A percentile compares a stretch with the other conserved stretches of the same genome.
phyloP scores from a whole-genome alignment of 1,140 invertebrate species.

The Aleiodes sp. region DNA sequence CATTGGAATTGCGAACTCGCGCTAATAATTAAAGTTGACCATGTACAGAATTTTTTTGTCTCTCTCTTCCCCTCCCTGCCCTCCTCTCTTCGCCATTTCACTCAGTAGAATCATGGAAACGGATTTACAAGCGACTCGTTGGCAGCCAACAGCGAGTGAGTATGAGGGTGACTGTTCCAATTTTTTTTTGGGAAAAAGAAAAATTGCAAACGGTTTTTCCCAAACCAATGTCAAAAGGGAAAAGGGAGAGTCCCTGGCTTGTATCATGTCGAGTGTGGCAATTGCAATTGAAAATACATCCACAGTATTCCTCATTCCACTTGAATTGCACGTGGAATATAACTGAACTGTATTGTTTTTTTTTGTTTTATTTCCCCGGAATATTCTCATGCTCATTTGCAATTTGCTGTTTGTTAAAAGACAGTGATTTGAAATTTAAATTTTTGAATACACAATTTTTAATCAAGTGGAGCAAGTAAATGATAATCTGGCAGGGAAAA shows the following conservation, averaged over 20 bases:
- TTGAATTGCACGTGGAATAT: no score
- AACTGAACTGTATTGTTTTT: background rate
- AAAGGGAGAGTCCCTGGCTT: background rate
- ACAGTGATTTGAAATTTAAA: background rate
- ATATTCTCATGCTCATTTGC: slow-evolving; percentile 5
- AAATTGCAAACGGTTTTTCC: slow-evolving; percentile 10
- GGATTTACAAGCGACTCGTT: slow-evolving; percentile 6
- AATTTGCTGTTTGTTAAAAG: background rate
- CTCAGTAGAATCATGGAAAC: background rate
- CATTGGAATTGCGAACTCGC: background rate
- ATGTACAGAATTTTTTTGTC: slow-evolving; percentile 1
- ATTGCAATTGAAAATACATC: slow-evolving; percentile 12
- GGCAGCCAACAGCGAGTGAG: slow-evolving; percentile 6
- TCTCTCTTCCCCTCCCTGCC: no score
- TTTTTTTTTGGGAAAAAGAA: slow-evolving; percentile 15
- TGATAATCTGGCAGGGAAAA: no score
- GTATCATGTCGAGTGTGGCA: background rate
- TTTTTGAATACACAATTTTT: background rate
- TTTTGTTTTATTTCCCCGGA: background rate
- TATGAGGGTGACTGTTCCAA: no score
- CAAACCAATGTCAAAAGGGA: background rate
- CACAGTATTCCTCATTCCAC: background rate
- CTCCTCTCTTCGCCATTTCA: background rate
- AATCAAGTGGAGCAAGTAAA: background rate
- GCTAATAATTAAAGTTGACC: slow-evolving; percentile 7